phyloP scores from a whole-genome alignment of 92 coral and sea anemone species.

The Parazoanthus atlanticus region DNA sequence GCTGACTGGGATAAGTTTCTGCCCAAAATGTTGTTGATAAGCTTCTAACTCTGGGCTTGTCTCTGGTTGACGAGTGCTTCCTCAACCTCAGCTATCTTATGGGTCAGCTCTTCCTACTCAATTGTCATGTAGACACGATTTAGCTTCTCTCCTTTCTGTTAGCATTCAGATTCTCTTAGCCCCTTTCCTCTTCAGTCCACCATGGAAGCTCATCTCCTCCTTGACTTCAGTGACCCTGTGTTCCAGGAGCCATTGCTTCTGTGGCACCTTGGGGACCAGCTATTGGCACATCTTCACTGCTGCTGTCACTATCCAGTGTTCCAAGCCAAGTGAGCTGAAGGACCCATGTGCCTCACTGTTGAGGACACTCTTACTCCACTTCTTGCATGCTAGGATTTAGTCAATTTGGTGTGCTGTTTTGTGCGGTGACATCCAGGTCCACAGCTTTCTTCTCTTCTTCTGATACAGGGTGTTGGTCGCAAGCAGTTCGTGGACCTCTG shows the following conservation, averaged over 20 bases:
- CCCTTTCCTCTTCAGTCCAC: background rate
- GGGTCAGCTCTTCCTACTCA: slow-evolving; percentile 3
- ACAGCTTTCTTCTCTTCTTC: background rate
- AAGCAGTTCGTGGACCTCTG: background rate
- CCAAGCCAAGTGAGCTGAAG: no score
- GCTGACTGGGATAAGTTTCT: slow-evolving; percentile 6
- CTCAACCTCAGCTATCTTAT: background rate
- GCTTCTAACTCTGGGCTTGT: background rate
- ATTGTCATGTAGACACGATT: background rate
- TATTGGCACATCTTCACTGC: no score
- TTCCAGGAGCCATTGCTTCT: no score
- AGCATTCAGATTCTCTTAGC: background rate
- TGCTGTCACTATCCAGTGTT: no score
- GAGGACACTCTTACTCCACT: no score
- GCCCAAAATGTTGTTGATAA: slow-evolving; percentile 11
- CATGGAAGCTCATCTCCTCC: no score
- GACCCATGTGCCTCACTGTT: no score
- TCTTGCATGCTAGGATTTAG: no score
- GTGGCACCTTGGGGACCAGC: no score
- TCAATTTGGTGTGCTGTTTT: no score
- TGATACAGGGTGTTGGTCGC: background rate
- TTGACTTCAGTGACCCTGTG: no score
- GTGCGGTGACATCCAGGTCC: no score
- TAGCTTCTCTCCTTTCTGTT: background rate
- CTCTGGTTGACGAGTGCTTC: background rate